Evolutionary conservation across 2,113 vertebrate genomes (phyloP).

Genomic region (Ranitomeya imitator): DNA sequence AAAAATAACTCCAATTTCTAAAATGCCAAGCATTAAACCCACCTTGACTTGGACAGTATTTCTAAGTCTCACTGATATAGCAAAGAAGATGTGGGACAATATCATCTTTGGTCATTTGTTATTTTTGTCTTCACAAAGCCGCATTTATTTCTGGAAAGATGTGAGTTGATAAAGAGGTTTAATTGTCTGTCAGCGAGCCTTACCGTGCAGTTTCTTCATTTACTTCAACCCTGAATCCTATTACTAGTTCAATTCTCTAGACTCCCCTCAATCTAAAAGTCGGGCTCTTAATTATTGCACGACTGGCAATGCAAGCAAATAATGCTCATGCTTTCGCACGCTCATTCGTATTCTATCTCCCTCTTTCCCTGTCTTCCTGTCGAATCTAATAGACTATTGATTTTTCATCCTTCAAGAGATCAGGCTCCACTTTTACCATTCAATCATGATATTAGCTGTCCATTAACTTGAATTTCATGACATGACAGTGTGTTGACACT

Average conservation of each 20-base stretch:
- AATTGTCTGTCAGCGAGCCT: conserved; percentile 80
- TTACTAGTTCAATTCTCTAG: conserved; percentile 75
- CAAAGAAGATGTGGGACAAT: fast-evolving
- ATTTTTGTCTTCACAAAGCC: conserved; percentile 57
- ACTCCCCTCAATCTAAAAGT: conserved; percentile 69
- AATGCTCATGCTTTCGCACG: conserved; percentile 36
- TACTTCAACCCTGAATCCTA: conserved; percentile 75
- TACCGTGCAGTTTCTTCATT: conserved; percentile 75
- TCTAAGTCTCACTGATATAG: not conserved
- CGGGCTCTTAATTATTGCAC: conserved; percentile 74
- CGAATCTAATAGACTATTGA: conserved; percentile 94
- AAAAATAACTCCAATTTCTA: not conserved
- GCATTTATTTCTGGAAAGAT: conserved; percentile 72
- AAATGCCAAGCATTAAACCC: not conserved
- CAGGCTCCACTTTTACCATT: conserved; percentile 82
- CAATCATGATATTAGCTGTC: conserved; percentile 90
- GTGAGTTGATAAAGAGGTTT: conserved; percentile 77
- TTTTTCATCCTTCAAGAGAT: conserved; percentile 87
- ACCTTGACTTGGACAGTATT: not conserved
- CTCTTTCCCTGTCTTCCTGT: conserved; percentile 69
- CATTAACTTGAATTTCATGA: conserved; percentile 79
- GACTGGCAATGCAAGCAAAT: conserved; percentile 66
- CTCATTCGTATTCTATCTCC: conserved; percentile 40
- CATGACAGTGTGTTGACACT: conserved; percentile 72
- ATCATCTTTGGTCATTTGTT: not conserved